phyloP scores from a whole-genome alignment of 2,888 invertebrate species.

The Phasia obesa region DNA sequence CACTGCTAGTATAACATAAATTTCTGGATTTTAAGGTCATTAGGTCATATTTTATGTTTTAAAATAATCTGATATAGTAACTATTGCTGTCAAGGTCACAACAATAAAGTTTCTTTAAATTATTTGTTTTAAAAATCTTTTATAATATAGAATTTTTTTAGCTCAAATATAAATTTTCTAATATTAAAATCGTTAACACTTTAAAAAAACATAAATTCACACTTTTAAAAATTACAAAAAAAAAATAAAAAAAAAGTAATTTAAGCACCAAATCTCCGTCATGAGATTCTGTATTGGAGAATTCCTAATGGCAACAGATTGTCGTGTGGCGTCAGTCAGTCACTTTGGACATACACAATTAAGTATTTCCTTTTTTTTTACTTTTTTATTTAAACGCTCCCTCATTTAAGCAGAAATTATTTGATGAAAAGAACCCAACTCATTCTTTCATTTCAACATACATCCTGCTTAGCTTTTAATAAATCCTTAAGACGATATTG shows the following conservation, averaged over 20 bases:
- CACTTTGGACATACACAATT: slow-evolving; percentile 53
- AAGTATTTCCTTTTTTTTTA: slow-evolving; percentile 25
- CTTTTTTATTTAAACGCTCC: slow-evolving; percentile 57
- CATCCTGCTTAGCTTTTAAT: slow-evolving; percentile 68
- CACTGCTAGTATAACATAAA: no score
- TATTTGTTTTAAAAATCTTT: neutral
- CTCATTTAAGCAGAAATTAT: slow-evolving; percentile 49
- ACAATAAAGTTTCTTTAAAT: no score
- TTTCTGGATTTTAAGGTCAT: no score
- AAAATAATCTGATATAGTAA: no score
- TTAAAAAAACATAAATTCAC: slow-evolving; percentile 1
- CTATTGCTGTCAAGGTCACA: no score
- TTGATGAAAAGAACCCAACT: slow-evolving; percentile 43
- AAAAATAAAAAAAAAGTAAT: neutral
- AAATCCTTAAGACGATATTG: slow-evolving; percentile 60
- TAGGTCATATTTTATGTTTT: no score
- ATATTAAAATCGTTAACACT: neutral
- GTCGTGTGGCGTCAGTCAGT: slow-evolving; percentile 80
- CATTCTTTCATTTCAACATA: slow-evolving; percentile 56
- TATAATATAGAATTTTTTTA: no score
- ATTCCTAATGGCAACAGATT: slow-evolving; percentile 65
- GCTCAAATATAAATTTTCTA: no score
- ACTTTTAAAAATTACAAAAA: slow-evolving; percentile 6
- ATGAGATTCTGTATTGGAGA: neutral
- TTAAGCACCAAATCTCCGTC: neutral